Evolutionary conservation across 1,140 invertebrate species (phyloP).

Genomic region (Scylla paramamosain): DNA sequence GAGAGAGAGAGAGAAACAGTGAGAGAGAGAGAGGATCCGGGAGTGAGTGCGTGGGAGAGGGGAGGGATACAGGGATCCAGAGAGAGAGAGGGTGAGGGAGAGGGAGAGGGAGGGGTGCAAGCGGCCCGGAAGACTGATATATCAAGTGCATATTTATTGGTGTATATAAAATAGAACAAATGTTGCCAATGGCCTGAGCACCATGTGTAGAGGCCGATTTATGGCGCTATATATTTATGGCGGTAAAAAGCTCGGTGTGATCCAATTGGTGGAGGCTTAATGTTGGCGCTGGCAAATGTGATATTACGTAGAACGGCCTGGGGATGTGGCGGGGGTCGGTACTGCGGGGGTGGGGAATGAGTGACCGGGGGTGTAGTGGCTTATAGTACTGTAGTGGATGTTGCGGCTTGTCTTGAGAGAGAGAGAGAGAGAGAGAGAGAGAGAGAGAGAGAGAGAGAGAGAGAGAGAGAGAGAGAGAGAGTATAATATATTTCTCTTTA

Average conservation of each 20-base stretch:
- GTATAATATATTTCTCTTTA: neutral
- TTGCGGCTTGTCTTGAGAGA: neutral
- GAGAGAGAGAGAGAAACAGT: neutral
- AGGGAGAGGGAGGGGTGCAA: too few relatives aligned
- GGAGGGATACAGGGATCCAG: neutral
- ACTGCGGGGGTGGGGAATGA: neutral
- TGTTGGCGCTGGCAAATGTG: constrained; percentile 64
- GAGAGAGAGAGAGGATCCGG: neutral
- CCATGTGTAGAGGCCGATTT: constrained; percentile 64
- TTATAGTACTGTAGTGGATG: neutral
- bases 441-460: neutral
- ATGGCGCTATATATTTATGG: constrained; percentile 70
- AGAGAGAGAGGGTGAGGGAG: neutral
- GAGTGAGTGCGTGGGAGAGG: constrained; percentile 26
- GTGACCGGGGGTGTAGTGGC: neutral
- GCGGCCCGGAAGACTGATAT: constrained; percentile 61
- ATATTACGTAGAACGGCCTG: constrained; percentile 29
- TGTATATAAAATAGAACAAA: constrained; percentile 72
- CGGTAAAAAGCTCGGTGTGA: constrained; percentile 58
- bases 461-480: constrained; percentile 3
- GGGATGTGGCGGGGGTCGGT: neutral
- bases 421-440: neutral
- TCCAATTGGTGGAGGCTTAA: constrained; percentile 67
- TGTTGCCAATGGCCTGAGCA: constrained; percentile 66
- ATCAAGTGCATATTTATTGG: constrained; percentile 68